A percentile compares a stretch with the other conserved stretches of the same genome.
phyloP scores from a whole-genome alignment of 2,888 invertebrate species.

The Drosophila anomalipes region DNA sequence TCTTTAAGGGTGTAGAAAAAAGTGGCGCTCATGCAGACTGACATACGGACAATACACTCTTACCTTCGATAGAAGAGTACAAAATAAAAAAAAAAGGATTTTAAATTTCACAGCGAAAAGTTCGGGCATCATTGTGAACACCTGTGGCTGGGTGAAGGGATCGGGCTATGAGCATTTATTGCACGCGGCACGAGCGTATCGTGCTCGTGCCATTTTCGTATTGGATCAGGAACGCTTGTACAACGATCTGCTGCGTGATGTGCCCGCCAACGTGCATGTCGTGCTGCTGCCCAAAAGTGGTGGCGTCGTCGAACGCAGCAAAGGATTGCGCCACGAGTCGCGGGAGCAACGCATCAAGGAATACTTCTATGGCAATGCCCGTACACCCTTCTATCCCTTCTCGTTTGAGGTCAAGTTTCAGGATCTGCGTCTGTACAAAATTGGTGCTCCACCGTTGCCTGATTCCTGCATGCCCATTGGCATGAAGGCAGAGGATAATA shows the following conservation, averaged over 20 bases:
- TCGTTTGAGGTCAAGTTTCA: constrained; percentile 96
- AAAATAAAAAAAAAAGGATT: too few species aligned
- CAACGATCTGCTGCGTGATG: constrained; percentile 96
- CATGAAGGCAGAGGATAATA: constrained; percentile 95
- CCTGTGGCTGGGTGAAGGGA: constrained; percentile 98
- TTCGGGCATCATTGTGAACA: constrained; percentile 98
- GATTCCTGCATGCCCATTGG: constrained; percentile 98
- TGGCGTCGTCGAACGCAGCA: constrained; percentile 96
- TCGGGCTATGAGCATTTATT: constrained; percentile 94
- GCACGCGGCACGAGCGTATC: constrained; percentile 96
- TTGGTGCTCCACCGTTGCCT: constrained; percentile 96
- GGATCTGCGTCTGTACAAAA: constrained; percentile 96
- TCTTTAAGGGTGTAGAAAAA: background rate
- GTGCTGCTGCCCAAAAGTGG: constrained; percentile 97
- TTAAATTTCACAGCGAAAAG: constrained; percentile 88
- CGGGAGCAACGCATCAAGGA: constrained; percentile 94
- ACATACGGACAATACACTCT: background rate
- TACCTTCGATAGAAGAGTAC: background rate
- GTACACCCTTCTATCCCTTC: constrained; percentile 94
- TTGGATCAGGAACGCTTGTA: constrained; percentile 98
- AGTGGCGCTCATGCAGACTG: background rate
- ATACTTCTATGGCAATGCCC: constrained; percentile 95
- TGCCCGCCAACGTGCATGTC: constrained; percentile 97
- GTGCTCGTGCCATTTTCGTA: constrained; percentile 97
- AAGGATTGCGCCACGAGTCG: constrained; percentile 89